A percentile compares a stretch with the other conserved stretches of the same genome.
These are phyloP conservation scores for Trisateles emortualis DNA, from an alignment of 2,888 invertebrate genomes.

Conservation along the genomic window DNA sequence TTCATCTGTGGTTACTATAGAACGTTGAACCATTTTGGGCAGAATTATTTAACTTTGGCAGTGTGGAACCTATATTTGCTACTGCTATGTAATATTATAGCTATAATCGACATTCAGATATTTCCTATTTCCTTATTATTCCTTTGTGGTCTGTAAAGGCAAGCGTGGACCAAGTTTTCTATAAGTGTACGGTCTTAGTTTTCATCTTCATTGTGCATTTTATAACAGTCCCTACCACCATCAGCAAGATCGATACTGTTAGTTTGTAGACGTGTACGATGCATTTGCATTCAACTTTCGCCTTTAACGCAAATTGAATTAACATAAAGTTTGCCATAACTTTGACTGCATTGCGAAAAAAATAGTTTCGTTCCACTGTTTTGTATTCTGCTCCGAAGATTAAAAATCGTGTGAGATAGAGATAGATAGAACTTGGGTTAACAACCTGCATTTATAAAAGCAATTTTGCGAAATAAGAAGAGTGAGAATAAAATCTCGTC, in stretches of 20 bases:
- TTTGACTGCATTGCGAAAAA: slow-evolving; percentile 42
- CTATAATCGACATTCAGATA: no score
- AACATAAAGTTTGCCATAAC: slow-evolving; percentile 48
- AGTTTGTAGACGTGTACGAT: slow-evolving; percentile 36
- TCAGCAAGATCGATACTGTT: slow-evolving; percentile 55
- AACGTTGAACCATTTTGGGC: no score
- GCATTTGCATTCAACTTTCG: slow-evolving; percentile 43
- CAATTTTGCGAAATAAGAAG: slow-evolving; percentile 1
- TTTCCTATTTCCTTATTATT: no score
- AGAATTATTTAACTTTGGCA: no score
- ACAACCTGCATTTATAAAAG: slow-evolving; percentile 22
- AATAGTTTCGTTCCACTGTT: slow-evolving; percentile 30
- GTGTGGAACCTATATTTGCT: no score
- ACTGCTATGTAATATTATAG: no score
- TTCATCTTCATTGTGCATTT: slow-evolving; percentile 46
- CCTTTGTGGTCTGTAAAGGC: neutral
- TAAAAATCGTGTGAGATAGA: slow-evolving; percentile 19
- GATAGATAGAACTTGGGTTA: slow-evolving; percentile 11
- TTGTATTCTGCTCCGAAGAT: slow-evolving; percentile 31
- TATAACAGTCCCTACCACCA: slow-evolving; percentile 45
- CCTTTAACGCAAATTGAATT: slow-evolving; percentile 45
- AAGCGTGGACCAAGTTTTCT: slow-evolving; percentile 25
- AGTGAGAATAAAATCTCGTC: slow-evolving; percentile 4
- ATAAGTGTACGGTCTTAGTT: slow-evolving; percentile 26
- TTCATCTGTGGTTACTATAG: no score